Percentiles rank a stretch among this genome's conserved stretches.
phyloP scores from a whole-genome alignment of 2,797 vertebrate species.

The Salmo trutta region DNA sequence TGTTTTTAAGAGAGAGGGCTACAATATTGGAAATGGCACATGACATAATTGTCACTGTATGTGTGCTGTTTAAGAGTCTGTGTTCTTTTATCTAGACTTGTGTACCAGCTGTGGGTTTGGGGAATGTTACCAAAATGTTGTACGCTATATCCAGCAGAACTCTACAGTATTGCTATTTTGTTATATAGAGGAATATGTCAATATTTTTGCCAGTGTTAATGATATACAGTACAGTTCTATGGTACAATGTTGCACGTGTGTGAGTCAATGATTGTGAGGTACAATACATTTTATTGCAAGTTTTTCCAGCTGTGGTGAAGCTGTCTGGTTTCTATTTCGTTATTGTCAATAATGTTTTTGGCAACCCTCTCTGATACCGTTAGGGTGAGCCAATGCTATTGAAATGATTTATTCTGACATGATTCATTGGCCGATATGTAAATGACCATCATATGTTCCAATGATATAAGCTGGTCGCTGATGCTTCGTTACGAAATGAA shows the following conservation, averaged over 20 bases:
- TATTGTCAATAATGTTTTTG: background rate
- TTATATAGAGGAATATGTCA: conserved; percentile 82
- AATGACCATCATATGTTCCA: background rate
- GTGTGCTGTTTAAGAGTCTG: background rate
- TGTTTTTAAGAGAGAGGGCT: too few species aligned
- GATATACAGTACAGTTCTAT: conserved; percentile 59
- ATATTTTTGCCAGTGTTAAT: conserved; percentile 75
- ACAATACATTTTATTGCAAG: conserved; percentile 79
- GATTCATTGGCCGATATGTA: background rate
- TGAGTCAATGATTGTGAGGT: conserved; percentile 77
- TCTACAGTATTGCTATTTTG: conserved; percentile 81
- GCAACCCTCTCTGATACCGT: background rate
- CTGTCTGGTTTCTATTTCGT: conserved; percentile 6
- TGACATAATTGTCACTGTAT: conserved; percentile 56
- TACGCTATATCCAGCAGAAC: conserved; percentile 72
- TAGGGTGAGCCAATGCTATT: background rate
- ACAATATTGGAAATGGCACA: conserved; percentile 39
- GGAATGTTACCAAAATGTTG: conserved; percentile 62
- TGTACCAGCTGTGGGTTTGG: conserved; percentile 54
- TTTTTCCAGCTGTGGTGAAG: conserved; percentile 67
- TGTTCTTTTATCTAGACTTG: conserved; percentile 44
- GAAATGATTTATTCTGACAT: background rate
- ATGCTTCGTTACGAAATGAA: background rate
- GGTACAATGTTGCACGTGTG: conserved; percentile 79
- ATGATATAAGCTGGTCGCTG: background rate